Percentiles rank a stretch among this genome's conserved stretches.
Evolutionary conservation across 2,888 invertebrate genomes (phyloP).

Genomic region (Drosophila aldrichi): DNA sequence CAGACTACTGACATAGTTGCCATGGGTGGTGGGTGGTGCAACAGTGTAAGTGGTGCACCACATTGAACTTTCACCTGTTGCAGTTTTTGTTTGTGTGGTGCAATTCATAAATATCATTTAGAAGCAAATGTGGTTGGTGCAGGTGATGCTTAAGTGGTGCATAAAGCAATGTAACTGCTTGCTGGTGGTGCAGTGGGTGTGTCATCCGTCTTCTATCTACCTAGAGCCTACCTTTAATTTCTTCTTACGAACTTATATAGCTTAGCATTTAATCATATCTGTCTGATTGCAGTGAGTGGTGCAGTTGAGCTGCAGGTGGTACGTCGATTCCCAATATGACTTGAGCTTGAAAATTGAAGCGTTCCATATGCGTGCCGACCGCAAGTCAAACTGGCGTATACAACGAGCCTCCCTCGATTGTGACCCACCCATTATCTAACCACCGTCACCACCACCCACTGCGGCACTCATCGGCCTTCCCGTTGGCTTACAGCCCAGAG

Average conservation of each 20-base stretch:
- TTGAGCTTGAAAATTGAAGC: not conserved
- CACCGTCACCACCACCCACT: not conserved
- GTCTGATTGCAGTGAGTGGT: not conserved
- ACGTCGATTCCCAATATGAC: conserved; percentile 3
- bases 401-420: not conserved
- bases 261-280: not conserved
- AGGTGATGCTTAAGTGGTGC: not conserved
- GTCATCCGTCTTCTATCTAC: too few relatives aligned
- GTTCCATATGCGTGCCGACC: conserved; percentile 7
- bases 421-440: not conserved
- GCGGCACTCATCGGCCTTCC: not conserved
- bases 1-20: not conserved
- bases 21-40: too few relatives aligned
- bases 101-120: not conserved
- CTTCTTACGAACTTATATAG: too few relatives aligned
- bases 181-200: not conserved
- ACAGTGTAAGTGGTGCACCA: conserved; percentile 1
- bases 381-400: not conserved
- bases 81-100: not conserved
- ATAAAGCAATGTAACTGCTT: not conserved
- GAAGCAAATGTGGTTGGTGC: not conserved
- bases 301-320: too few relatives aligned
- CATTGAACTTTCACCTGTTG: not conserved
- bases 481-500: conserved; percentile 17
- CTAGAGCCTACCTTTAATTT: too few relatives aligned